These are phyloP conservation scores for Grammomys dolichurus DNA, from an alignment of 2,113 vertebrate species.

Conservation along the genomic window DNA sequence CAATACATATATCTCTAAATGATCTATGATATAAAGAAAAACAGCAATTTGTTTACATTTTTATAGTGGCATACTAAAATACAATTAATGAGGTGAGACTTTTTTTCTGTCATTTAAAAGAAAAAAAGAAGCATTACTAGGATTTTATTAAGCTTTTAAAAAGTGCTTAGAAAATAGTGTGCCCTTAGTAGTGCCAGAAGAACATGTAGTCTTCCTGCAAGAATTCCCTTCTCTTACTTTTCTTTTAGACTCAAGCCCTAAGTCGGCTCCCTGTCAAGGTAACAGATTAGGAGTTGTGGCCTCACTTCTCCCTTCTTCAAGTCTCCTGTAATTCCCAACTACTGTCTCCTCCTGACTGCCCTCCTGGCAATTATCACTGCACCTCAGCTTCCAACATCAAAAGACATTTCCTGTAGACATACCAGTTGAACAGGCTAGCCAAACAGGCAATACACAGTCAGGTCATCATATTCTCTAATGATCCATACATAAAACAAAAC, in stretches of 20 bases:
- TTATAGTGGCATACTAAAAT: background rate
- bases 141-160: background rate
- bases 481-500: no score
- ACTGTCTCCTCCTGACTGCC: background rate
- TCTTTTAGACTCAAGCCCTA: background rate
- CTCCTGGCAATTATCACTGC: background rate
- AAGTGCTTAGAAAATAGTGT: background rate
- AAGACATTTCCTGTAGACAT: background rate
- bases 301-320: background rate
- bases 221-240: background rate
- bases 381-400: background rate
- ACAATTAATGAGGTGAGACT: background rate
- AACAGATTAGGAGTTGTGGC: background rate
- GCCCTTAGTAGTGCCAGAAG: background rate
- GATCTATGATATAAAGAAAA: background rate
- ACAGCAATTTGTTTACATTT: background rate
- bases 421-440: background rate
- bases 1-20: background rate
- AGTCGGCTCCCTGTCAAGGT: background rate
- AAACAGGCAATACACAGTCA: background rate
- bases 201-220: background rate
- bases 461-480: no score
- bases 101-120: background rate
- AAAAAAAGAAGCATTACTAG: background rate
- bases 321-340: background rate